These are phyloP conservation scores for Sturnus vulgaris DNA, from an alignment of 2,113 vertebrate genomes.

Conservation along the genomic window DNA sequence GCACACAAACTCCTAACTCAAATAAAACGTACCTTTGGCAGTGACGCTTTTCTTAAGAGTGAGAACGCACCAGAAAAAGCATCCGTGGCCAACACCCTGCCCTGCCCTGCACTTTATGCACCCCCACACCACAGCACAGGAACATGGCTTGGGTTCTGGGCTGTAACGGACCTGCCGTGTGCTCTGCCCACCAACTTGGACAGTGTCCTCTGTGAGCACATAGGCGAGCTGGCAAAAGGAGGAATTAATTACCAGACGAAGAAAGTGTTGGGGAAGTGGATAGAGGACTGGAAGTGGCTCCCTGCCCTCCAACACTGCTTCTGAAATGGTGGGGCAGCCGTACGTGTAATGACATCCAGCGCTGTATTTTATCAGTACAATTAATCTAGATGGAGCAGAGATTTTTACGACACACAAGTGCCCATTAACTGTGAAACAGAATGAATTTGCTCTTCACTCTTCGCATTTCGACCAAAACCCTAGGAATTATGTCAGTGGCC, in stretches of 20 bases:
- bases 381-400: fast-evolving
- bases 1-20: not conserved
- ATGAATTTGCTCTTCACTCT: not conserved
- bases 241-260: not conserved
- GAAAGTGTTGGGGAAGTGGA: not conserved
- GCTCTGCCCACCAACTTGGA: not conserved
- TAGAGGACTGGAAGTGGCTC: not conserved
- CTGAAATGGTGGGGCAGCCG: no score
- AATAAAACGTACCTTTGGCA: not conserved
- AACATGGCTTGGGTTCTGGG: not conserved
- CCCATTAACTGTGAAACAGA: not conserved
- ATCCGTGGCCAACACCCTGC: not conserved
- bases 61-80: not conserved
- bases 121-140: not conserved
- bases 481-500: not conserved
- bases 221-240: fast-evolving
- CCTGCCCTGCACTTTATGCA: not conserved
- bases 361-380: not conserved
- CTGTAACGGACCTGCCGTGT: not conserved
- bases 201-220: fast-evolving
- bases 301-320: fast-evolving
- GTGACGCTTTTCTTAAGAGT: not conserved
- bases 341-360: fast-evolving
- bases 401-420: not conserved
- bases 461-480: fast-evolving